A percentile compares a stretch with the other conserved stretches of the same genome.
Evolutionary conservation across 2,888 invertebrate genomes (phyloP).

Genomic region (Nymphalis c-album): DNA sequence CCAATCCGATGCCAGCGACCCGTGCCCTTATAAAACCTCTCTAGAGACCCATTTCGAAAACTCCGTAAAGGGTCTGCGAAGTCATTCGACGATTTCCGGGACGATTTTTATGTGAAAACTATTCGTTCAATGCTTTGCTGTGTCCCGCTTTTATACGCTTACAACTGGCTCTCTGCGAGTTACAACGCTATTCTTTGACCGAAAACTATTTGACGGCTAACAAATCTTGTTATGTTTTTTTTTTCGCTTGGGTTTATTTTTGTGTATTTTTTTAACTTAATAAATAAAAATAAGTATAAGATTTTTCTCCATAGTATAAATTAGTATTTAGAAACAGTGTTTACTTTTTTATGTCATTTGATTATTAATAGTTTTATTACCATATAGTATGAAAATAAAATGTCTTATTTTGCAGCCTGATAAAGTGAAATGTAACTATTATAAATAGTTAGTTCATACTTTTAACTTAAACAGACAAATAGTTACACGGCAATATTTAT

Average conservation of each 20-base stretch:
- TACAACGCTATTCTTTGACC: constrained; percentile 40
- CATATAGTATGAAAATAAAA: too few species aligned
- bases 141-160: constrained; percentile 21
- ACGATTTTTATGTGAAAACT: constrained; percentile 50
- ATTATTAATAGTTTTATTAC: too few species aligned
- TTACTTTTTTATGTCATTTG: too few species aligned
- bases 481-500: too few species aligned
- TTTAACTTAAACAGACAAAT: too few species aligned
- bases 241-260: constrained; percentile 22
- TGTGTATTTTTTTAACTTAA: neutral
- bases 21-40: constrained; percentile 18
- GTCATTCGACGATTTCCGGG: constrained; percentile 35
- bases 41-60: constrained; percentile 10
- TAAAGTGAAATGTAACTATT: too few species aligned
- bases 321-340: too few species aligned
- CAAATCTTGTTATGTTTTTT: constrained; percentile 5
- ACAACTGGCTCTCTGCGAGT: constrained; percentile 26
- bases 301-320: too few species aligned
- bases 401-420: too few species aligned
- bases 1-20: constrained; percentile 19
- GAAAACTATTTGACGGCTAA: constrained; percentile 33
- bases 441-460: too few species aligned
- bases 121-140: constrained; percentile 37
- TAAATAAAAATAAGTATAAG: too few species aligned
- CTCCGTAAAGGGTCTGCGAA: constrained; percentile 24